These are phyloP conservation scores for Pitangus sulphuratus DNA, from an alignment of 2,797 vertebrate genomes.

Conservation along the genomic window DNA sequence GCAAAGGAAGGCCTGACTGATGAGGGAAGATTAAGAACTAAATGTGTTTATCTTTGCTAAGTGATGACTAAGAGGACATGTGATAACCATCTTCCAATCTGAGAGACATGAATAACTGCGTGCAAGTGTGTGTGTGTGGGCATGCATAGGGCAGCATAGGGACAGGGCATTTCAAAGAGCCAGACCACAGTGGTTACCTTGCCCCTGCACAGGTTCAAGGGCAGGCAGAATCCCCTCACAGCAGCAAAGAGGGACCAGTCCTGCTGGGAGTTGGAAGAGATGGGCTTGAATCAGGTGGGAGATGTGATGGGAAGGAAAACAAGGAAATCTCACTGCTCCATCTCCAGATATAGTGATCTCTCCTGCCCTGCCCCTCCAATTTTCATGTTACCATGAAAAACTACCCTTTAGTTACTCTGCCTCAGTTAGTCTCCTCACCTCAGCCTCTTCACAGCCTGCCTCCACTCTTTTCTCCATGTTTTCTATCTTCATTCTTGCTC, in stretches of 20 bases:
- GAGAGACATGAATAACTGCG: conserved; percentile 1
- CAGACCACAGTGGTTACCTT: neutral
- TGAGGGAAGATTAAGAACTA: conserved; percentile 25
- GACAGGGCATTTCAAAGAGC: neutral
- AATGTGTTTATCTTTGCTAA: conserved; percentile 62
- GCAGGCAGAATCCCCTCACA: neutral
- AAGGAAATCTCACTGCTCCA: neutral
- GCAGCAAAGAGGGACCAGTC: neutral
- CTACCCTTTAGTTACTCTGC: neutral
- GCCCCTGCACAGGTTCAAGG: neutral
- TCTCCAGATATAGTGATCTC: neutral
- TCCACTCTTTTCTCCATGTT: neutral
- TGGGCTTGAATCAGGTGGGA: neutral
- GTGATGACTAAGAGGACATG: conserved; percentile 48
- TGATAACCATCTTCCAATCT: conserved; percentile 33
- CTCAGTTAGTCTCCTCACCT: neutral
- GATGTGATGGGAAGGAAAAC: neutral
- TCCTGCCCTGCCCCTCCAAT: neutral
- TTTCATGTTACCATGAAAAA: neutral
- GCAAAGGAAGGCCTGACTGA: conserved; percentile 14
- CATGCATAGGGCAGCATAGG: neutral
- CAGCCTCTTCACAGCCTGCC: neutral
- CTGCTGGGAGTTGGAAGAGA: neutral
- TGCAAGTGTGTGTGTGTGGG: neutral
- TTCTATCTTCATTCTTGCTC: neutral